Base-by-base conservation (phyloP, 2,888 invertebrate genomes). In the Syritta pipiens region DNA sequence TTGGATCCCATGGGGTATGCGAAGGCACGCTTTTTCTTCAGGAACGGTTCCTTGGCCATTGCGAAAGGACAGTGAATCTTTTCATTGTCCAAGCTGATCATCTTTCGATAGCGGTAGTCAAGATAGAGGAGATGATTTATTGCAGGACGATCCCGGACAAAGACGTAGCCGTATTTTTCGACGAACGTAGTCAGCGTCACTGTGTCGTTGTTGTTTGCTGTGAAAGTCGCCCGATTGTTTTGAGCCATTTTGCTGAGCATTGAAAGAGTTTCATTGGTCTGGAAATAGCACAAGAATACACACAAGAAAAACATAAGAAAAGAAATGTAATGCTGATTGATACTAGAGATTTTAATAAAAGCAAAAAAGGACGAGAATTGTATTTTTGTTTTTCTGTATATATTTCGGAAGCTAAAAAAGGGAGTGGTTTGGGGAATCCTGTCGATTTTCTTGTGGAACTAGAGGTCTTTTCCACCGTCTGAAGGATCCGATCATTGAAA, bases 21-120 rank as follows among this genome's bases (percentile, higher is more conserved):
- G 83, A 96, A 96, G 0, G 93, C 93, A 71, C 95, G 91, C 17
- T 91, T 90, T 81, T 91, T 91, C 32, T 90, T 91, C 84, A 94
- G 90, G 81, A 95, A 93, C 0, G 92, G 88, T 44, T 92, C 91
- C 12, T 93, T 93, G 4, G 94, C 94, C 55, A 94, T 91, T 0
- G 96, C 96, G 85, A 93, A 95, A 0, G 93, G 93, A 84, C 96
- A 96, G 55, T 94, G 90, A 0, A 92, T 88, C 7, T 90, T 89
- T 84, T 95, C 94, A 0, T 90, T 89, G 0, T 91, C 85, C 0
- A 89, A 90, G 81, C 90, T 89, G 22, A 90, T 83, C 0, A 92
- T 90, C 85, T 93, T 94, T 10, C 89, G 86, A 51, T 88, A 89
- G 68, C 91, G 88, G 84, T 95, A 96, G 84, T 95, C 94, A 1